A percentile compares a stretch with the other conserved stretches of the same genome.
These are phyloP conservation scores for Athalia cordata DNA, from an alignment of 2,888 invertebrate genomes.

Conservation along the genomic window DNA sequence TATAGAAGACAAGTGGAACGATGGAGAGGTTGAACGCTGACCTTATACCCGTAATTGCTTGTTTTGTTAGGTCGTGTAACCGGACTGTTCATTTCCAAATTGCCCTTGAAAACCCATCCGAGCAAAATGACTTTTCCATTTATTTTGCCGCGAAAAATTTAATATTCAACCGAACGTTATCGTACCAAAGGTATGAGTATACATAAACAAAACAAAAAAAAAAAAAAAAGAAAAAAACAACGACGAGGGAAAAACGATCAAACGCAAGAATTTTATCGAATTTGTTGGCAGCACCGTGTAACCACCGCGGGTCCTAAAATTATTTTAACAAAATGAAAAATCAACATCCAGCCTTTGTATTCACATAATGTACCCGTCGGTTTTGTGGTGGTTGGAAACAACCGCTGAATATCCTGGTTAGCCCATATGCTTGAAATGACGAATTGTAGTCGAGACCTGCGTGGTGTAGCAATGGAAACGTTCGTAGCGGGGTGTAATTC, in stretches of 20 bases:
- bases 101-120: too few relatives aligned
- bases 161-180: too few relatives aligned
- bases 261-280: not conserved
- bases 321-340: not conserved
- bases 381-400: not conserved
- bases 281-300: not conserved
- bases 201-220: too few relatives aligned
- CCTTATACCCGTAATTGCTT: not conserved
- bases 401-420: not conserved
- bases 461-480: constrained; percentile 5
- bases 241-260: not conserved
- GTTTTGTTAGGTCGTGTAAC: not conserved
- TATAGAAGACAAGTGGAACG: not conserved
- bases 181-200: too few relatives aligned
- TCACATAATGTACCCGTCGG: not conserved
- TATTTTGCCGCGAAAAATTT: too few relatives aligned
- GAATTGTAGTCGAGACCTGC: constrained; percentile 3
- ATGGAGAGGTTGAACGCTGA: not conserved
- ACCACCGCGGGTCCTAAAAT: not conserved
- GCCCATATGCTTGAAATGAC: constrained; percentile 25
- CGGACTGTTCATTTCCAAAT: not conserved
- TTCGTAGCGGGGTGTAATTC: constrained; percentile 15
- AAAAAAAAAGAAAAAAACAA: too few relatives aligned
- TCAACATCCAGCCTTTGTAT: not conserved
- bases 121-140: too few relatives aligned